Percentiles rank a stretch among this genome's conserved stretches.
These are phyloP conservation scores for Lophura nycthemera DNA, from an alignment of 2,113 vertebrate genomes.

Conservation along the genomic window DNA sequence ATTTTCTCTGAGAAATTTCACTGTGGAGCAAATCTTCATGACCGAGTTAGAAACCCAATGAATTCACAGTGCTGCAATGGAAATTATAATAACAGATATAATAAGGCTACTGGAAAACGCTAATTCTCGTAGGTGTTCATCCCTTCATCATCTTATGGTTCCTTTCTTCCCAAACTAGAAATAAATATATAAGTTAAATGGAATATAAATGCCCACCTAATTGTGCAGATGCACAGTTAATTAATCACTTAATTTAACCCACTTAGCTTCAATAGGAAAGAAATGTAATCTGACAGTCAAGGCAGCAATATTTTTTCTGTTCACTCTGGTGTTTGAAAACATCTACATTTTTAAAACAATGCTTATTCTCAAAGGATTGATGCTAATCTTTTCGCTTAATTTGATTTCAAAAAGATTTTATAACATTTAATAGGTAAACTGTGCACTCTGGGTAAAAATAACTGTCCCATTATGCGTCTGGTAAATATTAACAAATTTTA, in stretches of 20 bases:
- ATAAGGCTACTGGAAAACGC: not conserved
- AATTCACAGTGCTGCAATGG: not conserved
- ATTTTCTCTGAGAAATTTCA: not conserved
- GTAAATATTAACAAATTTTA: conserved; percentile 45
- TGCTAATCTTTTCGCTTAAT: conserved; percentile 44
- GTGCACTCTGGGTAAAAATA: conserved; percentile 26
- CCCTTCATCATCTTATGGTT: not conserved
- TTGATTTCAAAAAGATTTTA: conserved; percentile 26
- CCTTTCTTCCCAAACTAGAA: conserved; percentile 22
- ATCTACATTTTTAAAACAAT: conserved; percentile 20
- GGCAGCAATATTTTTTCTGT: conserved; percentile 27
- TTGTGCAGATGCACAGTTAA: conserved; percentile 56
- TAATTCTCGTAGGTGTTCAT: not conserved
- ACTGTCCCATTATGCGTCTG: conserved; percentile 12
- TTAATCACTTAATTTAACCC: conserved; percentile 68
- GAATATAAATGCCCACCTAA: conserved; percentile 64
- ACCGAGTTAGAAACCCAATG: not conserved
- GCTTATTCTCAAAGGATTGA: not conserved
- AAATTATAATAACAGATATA: not conserved
- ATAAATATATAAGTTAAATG: conserved; percentile 42
- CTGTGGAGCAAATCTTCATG: not conserved
- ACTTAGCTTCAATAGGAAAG: conserved; percentile 35
- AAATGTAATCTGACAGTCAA: conserved; percentile 52
- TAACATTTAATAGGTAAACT: conserved; percentile 40
- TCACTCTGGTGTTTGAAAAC: conserved; percentile 34